phyloP scores from a whole-genome alignment of 2,113 vertebrate genomes.

The Nothocercus julius region DNA sequence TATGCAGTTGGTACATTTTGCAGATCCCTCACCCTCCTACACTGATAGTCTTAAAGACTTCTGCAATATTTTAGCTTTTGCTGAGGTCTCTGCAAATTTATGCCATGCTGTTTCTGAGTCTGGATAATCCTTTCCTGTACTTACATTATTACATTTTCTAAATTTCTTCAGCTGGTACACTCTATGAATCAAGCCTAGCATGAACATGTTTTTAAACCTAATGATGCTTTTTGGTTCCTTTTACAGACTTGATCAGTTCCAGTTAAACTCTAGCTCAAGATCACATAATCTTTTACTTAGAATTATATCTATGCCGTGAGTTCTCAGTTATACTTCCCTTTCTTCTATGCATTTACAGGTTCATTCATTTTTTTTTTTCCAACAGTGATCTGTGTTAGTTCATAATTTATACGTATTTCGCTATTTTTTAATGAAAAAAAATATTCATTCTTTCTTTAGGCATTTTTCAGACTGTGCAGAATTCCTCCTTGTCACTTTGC shows the following conservation, averaged over 20 bases:
- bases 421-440: constrained; percentile 52
- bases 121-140: constrained; percentile 54
- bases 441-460: not conserved
- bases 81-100: constrained; percentile 34
- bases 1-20: constrained; percentile 20
- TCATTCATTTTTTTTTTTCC: constrained; percentile 2
- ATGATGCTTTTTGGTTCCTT: constrained; percentile 23
- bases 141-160: constrained; percentile 47
- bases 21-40: constrained; percentile 14
- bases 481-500: not conserved
- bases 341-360: constrained; percentile 39
- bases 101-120: constrained; percentile 18
- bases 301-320: constrained; percentile 24
- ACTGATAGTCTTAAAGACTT: constrained; percentile 26
- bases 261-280: constrained; percentile 45
- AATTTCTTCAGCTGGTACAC: not conserved
- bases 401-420: constrained; percentile 45
- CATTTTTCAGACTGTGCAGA: not conserved
- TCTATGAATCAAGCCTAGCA: constrained; percentile 29
- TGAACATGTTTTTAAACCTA: constrained; percentile 34
- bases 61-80: constrained; percentile 12
- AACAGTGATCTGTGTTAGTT: not conserved
- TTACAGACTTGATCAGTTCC: constrained; percentile 16
- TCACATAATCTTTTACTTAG: constrained; percentile 23
- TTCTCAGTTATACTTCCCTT: constrained; percentile 38